Base-by-base conservation (phyloP, 2,888 invertebrate genomes). In the Lochmaea crataegi region DNA sequence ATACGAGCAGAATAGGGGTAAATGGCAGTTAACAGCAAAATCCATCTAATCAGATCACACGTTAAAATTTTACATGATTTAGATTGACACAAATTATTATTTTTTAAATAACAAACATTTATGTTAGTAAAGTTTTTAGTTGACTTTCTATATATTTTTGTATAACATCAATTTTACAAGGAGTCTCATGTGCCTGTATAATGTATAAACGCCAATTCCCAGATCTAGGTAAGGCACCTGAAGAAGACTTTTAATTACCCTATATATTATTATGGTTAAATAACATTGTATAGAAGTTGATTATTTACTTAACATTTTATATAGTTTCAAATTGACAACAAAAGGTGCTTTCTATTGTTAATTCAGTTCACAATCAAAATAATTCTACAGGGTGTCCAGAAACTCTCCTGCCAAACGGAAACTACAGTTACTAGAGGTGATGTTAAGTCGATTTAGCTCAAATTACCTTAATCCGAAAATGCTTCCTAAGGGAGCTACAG, bases 1-100 rank as follows among this genome's bases (percentile, higher is more conserved):
- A n/a, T 65, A 69, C 53, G 41, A 63, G 42, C 61, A 63, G 42
- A 63, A 63, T 63, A 63, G 42, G 61, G 61, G 61, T 63, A 42
- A 18, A 41, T 10, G 16, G 53, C 18, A 53, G 53, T 53, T 48
- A 9, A 53, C 16, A 53, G 53, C 16, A 16, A 18, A 16, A 18
- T 53, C 18, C 18, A 53, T 53, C 18, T 18, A 53, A 53, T 18
- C 53, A 18, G 18, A 53, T 45, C 11, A 45, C 11, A 14, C 16
- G 18, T 53, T 16, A 16, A n/a, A 45, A 45, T 45, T 45, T 45
- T 45, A 45, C 12, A n/a, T n/a, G 2, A 26, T 26, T 32, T 32
- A 32, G 32, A 32, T 32, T 32, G 32, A 32, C 32, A 32, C 32
- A 32, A 32, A 32, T 32, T 32, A 32, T 32, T 32, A 7, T 32